Base-by-base conservation (phyloP, 2,113 vertebrate genomes). In the Sphaerodactylus townsendi region DNA sequence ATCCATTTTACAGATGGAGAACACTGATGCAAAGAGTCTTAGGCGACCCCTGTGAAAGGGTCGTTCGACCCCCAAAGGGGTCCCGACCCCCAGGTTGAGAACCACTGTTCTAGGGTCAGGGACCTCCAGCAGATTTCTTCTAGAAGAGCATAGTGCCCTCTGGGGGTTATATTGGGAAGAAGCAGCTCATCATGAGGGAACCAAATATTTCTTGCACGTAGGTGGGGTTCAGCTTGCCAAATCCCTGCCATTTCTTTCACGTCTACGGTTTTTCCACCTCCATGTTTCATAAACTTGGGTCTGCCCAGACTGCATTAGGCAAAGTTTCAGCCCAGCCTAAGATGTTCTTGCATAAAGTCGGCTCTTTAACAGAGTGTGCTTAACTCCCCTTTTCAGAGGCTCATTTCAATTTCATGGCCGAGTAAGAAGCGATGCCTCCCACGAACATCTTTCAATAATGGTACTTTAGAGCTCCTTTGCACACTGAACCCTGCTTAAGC, bases 381-480 rank as follows among this genome's bases (percentile, higher is more conserved):
- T 84, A 84, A 59, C 75, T 78, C 82, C 69, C 35, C 37, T 3
- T 69, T 84, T 46, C 75, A 62, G n/a, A 78, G 81, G 30, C 83
- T 71, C 66, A 44, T 84, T 78, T 77, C 71, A 82, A 75, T 82
- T 82, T 82, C 81, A 82, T 82, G 71, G 59, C 39, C 74, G 71
- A 75, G 59, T 74, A 82, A 74, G 70, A 82, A 82, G n/a, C 59
- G 14, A 82, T 74, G 30, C 81, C n/a, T 75, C 81, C 56, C n/a
- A 65, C 59, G 21, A 82, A 74, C 71, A 82, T 65, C 75, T 78
- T 84, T 78, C 77, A 77, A 84, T 84, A 77, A 84, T 44, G 37
- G 65, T 84, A 41, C 66, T 59, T 78, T 59, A 70, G 50, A 65
- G 70, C 10, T 33, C 19, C 66, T 78, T 35, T 70, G 66, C 48